Conservation (phyloP, 2,888 invertebrate genomes). For the Torymus texanus region DNA sequence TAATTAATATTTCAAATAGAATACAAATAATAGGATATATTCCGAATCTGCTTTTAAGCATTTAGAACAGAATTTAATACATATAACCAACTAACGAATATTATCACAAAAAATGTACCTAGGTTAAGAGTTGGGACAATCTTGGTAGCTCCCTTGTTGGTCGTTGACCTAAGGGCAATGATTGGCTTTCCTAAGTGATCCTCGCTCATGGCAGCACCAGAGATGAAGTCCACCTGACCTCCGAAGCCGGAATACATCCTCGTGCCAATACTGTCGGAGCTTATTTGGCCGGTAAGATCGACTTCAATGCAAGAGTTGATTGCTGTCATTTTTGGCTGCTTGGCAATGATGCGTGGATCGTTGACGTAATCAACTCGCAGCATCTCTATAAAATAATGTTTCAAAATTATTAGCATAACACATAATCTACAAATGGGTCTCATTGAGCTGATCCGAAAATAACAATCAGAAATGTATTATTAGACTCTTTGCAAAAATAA, state of each 20-base stretch:
- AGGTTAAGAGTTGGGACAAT: conserved; percentile 79
- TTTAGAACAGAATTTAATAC: too few relatives aligned
- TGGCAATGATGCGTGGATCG: conserved; percentile 86
- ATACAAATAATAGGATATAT: too few relatives aligned
- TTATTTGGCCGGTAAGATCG: conserved; percentile 95
- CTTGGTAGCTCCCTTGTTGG: conserved; percentile 79
- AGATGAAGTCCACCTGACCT: conserved; percentile 82
- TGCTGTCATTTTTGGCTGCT: conserved; percentile 94
- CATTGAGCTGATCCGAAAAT: too few relatives aligned
- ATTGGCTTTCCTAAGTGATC: conserved; percentile 82
- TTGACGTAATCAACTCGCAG: conserved; percentile 92
- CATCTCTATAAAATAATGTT: conserved; percentile 82
- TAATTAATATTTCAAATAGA: too few relatives aligned
- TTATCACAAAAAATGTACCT: conserved; percentile 70
- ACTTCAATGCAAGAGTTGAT: conserved; percentile 98
- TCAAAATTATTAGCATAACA: neutral
- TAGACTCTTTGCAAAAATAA: too few relatives aligned
- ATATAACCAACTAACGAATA: too few relatives aligned
- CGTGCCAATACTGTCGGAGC: conserved; percentile 93
- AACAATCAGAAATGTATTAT: too few relatives aligned
- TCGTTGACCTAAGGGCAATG: conserved; percentile 79
- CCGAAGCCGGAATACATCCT: conserved; percentile 82
- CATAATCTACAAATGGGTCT: too few relatives aligned
- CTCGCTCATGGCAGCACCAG: conserved; percentile 80
- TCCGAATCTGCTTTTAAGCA: too few relatives aligned